Evolutionary conservation across 2,888 invertebrate species (phyloP), one percentile per base, ranked within the genome.

Genomic region (Pecten maximus): DNA sequence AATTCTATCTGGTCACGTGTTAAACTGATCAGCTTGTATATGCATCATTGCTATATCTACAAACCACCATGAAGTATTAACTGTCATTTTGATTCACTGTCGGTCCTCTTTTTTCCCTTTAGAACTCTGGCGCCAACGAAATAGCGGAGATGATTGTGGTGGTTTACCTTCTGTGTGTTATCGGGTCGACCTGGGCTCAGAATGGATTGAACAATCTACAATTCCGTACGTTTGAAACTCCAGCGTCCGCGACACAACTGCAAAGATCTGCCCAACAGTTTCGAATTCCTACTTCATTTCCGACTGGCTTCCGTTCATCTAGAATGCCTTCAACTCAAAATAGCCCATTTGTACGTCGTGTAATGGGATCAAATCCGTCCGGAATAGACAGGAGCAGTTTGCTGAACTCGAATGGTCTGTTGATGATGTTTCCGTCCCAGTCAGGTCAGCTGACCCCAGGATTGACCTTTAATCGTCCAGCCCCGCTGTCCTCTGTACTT

Each of bases 251-350:
- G 16, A 35, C 28, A 10, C 74, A 74, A 74, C 35, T 28, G 10
- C 74, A 74, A 74, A 74, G 74, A 74, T 74, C 74, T 74, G 74
- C 35, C 2, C 74, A 74, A 74, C 74, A 74, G 35, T 74, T 74
- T 74, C 28, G 74, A 35, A 74, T 74, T 23, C 74, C 74, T 15
- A 74, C 28, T 12, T 28, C 35, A 35, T 35, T 74, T 28, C 74
- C 74, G 15, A 74, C 28, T 74, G 15, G 15, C 28, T 74, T 74
- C 23, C 74, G 35, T 35, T 74, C 74, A 35, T 2, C 74, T 28
- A 15, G 28, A 6, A 74, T 28, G 28, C 15, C 74, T 28, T 15
- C 35, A 23, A 35, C 15, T 74, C 74, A 35, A 74, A 74, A 16
- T 23, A 60, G n/a, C n/a, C 60, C 16, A n/a, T 60, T 74, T 74